These are phyloP conservation scores for Leptestheria dahalacensis DNA, from an alignment of 1,140 invertebrate genomes.

Conservation along the genomic window DNA sequence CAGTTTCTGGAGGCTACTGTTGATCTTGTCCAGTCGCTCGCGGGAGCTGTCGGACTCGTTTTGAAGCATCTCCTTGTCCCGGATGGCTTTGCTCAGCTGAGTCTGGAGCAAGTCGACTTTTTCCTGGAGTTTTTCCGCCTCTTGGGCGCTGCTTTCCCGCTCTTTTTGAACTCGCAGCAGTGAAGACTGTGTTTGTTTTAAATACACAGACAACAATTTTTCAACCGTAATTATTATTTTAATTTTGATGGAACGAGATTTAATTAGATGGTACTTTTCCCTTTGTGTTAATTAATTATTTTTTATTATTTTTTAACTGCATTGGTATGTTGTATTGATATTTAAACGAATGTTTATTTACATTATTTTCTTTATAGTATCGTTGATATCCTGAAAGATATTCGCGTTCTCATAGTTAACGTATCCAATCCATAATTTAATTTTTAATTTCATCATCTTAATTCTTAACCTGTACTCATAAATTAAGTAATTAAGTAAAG, in stretches of 20 bases:
- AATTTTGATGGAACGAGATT: neutral
- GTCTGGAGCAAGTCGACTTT: conserved; percentile 58
- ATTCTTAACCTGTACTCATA: neutral
- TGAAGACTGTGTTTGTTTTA: conserved; percentile 33
- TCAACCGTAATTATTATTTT: neutral
- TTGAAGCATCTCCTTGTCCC: conserved; percentile 65
- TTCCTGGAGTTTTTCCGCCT: conserved; percentile 64
- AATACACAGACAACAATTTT: neutral
- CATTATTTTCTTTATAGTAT: neutral
- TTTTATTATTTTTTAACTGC: no score
- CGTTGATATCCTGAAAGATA: neutral
- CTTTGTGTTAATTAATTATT: no score
- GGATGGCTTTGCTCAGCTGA: conserved; percentile 61
- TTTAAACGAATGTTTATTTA: neutral
- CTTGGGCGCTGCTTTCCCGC: conserved; percentile 59
- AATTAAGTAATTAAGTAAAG: neutral
- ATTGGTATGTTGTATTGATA: no score
- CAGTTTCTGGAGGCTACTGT: conserved; percentile 64
- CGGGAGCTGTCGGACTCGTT: conserved; percentile 71
- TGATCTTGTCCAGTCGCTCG: conserved; percentile 74
- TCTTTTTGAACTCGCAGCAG: conserved; percentile 72
- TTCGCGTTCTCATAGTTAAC: no score
- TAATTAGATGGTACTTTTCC: no score
- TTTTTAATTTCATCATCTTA: no score
- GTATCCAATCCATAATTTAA: no score